Base-by-base conservation (phyloP, 2,113 vertebrate genomes). In the Actenoides hombroni region DNA sequence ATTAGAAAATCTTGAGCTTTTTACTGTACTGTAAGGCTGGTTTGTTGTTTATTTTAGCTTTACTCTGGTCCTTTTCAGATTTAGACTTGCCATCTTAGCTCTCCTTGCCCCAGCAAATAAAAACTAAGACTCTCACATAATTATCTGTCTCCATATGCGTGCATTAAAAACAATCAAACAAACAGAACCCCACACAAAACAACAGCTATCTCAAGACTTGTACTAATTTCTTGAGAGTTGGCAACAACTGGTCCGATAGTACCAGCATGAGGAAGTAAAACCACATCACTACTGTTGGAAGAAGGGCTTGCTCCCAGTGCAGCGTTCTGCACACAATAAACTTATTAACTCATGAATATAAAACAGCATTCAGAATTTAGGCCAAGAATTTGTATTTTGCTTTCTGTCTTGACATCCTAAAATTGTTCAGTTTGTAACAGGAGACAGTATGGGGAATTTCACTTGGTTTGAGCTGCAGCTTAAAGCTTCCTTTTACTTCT, bases 171-270 rank as follows among this genome's bases (percentile, higher is more conserved):
- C n/a, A 68, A 46, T 26, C 9, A 26, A 63, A 61, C 49, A 61
- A 35, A 14, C 14, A 39, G 17, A 39, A 64, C 20, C 16, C 63
- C 21, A 65, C 37, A 64, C 46, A 64, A 63, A 68, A 17, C 69
- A 74, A 35, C 33, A 73, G 57, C 28, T 78, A 78, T 75, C 61
- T 91, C 69, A 71, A 64, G 69, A 65, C 35, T 64, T 94, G 51
- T 87, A 78, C 79, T 77, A 82, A 86, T 67, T 85, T 94, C 59
- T 68, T 65, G 54, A 73, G 61, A 89, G 49, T 31, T 95, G 86
- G 57, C 67, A 89, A 68, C 83, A 89, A 71, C 60, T 84, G 69
- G 39, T 57, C 86, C 91, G 74, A 69, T 95, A 90, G 76, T 69
- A 82, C 23, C 5, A 3, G 40, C 61, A 79, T 29, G 69, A 89